Conservation (phyloP, 2,113 vertebrate species). For the Anguilla japonica region DNA sequence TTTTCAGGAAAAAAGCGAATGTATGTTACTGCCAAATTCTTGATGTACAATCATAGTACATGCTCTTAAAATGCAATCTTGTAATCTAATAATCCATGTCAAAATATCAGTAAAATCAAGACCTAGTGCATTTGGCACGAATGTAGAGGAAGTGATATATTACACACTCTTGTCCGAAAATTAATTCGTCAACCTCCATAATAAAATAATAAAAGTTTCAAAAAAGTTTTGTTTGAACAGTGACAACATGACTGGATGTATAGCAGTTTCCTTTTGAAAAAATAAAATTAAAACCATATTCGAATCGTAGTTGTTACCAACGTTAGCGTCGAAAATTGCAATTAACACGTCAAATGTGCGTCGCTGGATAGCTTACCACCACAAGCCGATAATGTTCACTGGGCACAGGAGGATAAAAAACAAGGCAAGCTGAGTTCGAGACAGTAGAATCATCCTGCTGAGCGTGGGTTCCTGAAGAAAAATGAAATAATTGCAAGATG, state of each 20-base stretch:
- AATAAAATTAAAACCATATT: background rate
- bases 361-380: conserved; percentile 82
- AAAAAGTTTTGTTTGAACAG: background rate
- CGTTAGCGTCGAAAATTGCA: background rate
- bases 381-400: conserved; percentile 92
- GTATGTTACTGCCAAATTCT: background rate
- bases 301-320: background rate
- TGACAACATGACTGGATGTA: background rate
- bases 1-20: background rate
- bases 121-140: background rate
- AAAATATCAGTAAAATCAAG: background rate
- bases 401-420: conserved; percentile 89
- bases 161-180: background rate
- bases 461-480: conserved; percentile 41
- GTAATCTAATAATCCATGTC: background rate
- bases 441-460: conserved; percentile 78
- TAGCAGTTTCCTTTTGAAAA: background rate
- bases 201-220: background rate
- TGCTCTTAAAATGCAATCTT: background rate
- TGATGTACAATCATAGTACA: background rate
- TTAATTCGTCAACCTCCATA: background rate
- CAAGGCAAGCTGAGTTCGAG: conserved; percentile 80
- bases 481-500: conserved; percentile 42
- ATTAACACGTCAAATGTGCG: conserved; percentile 13
- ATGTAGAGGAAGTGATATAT: background rate